These are phyloP conservation scores for Eunapius fragilis DNA, from an alignment of 37 sponge, comb jelly and placozoan species.

Conservation along the genomic window DNA sequence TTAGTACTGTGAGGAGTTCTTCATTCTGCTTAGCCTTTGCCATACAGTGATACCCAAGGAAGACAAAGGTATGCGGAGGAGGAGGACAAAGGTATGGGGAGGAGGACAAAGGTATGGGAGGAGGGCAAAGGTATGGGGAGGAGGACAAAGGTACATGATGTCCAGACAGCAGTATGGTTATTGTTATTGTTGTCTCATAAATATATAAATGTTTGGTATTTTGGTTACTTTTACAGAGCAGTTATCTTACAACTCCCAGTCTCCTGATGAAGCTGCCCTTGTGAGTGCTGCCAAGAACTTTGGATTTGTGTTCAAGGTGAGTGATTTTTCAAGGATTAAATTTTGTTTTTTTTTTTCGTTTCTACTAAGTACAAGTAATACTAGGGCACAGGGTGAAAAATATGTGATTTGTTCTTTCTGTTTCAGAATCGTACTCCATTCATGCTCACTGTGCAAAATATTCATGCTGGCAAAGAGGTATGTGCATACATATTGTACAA, in stretches of 20 bases:
- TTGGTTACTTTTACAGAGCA: slow-evolving; percentile 5
- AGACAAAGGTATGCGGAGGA: slow-evolving; percentile 38
- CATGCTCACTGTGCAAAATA: neutral
- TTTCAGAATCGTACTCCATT: neutral
- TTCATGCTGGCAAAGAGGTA: neutral
- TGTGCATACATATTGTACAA: neutral
- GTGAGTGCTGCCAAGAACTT: slow-evolving; percentile 96
- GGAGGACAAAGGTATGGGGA: neutral
- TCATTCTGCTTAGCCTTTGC: slow-evolving; percentile 84
- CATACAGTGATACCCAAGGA: slow-evolving; percentile 90
- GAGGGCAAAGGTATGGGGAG: neutral
- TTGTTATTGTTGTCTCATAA: neutral
- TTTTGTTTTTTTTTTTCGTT: too few species aligned
- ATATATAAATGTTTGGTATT: neutral
- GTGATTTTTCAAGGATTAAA: neutral
- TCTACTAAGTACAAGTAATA: too few species aligned
- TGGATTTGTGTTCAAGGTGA: slow-evolving; percentile 88
- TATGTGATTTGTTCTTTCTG: neutral
- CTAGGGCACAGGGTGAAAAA: too few species aligned
- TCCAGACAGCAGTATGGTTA: neutral
- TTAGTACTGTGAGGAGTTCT: slow-evolving; percentile 77
- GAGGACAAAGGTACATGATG: too few species aligned
- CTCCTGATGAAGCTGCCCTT: slow-evolving; percentile 98
- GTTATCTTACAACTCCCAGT: slow-evolving; percentile 93
- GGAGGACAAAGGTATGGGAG: neutral